Percentiles rank a stretch among this genome's conserved stretches.
Evolutionary conservation across 2,888 invertebrate genomes (phyloP).

Genomic region (Priocnemis perturbator): DNA sequence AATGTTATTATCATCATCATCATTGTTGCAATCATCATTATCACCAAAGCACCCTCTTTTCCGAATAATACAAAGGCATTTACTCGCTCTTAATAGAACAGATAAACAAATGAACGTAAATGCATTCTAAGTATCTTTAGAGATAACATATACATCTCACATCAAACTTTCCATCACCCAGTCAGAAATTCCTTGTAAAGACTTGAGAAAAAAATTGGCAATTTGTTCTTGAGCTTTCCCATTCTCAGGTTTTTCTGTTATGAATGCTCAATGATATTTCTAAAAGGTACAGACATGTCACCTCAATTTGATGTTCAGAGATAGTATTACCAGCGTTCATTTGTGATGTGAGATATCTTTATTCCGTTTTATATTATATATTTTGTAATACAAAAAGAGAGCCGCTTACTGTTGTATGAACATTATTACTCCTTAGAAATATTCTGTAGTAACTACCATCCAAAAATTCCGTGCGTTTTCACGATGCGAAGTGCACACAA

Average conservation of each 20-base stretch:
- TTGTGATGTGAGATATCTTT: conserved; percentile 53
- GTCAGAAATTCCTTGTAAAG: no score
- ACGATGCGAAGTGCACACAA: conserved; percentile 6
- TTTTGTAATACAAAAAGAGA: conserved; percentile 24
- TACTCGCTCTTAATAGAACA: background rate
- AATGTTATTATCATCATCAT: conserved; percentile 12
- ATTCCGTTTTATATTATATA: conserved; percentile 18
- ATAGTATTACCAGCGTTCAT: conserved; percentile 32
- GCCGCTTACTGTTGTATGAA: conserved; percentile 14
- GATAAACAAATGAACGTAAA: background rate
- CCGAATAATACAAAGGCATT: background rate
- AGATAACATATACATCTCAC: no score
- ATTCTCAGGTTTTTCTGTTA: background rate
- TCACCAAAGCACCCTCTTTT: background rate
- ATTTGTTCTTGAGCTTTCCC: background rate
- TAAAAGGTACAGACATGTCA: background rate
- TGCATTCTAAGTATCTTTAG: background rate
- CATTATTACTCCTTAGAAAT: conserved; percentile 14
- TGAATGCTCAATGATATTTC: background rate
- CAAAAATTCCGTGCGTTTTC: conserved; percentile 10
- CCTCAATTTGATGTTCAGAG: background rate
- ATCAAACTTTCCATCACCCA: no score
- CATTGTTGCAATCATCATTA: conserved; percentile 13
- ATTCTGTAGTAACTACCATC: conserved; percentile 14
- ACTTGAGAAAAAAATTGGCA: no score